These are phyloP conservation scores for Stictonetta naevosa DNA, from an alignment of 2,113 vertebrate genomes.

Conservation along the genomic window DNA sequence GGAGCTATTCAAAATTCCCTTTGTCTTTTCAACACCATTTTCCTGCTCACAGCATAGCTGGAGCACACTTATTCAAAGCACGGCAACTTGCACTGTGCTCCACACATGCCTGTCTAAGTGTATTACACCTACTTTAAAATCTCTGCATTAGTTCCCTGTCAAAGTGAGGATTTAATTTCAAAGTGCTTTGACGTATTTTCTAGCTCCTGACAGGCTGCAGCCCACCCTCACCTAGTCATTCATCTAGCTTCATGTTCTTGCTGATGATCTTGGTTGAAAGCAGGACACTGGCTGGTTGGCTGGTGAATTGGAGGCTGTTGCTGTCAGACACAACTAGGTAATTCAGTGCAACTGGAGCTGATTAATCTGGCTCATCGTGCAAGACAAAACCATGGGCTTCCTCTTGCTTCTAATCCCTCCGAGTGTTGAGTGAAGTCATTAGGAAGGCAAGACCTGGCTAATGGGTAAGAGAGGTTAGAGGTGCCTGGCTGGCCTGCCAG, in stretches of 20 bases:
- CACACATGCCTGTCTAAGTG: conserved; percentile 39
- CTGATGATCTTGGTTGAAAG: conserved; percentile 18
- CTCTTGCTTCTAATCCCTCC: conserved; percentile 22
- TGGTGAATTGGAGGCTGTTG: not conserved
- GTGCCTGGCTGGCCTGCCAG: not conserved
- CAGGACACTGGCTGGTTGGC: not conserved
- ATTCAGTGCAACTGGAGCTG: conserved; percentile 64
- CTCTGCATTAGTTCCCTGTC: conserved; percentile 55
- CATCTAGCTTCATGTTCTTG: conserved; percentile 4
- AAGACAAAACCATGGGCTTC: conserved; percentile 51
- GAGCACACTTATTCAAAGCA: not conserved
- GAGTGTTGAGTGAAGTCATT: conserved; percentile 58
- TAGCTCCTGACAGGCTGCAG: conserved; percentile 46
- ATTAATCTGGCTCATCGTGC: conserved; percentile 60
- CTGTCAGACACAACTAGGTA: not conserved
- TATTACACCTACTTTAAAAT: conserved; percentile 58
- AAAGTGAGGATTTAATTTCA: conserved; percentile 64
- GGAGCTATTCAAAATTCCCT: conserved; percentile 50
- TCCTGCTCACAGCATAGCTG: not conserved
- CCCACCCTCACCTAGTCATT: conserved; percentile 58
- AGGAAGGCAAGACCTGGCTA: conserved; percentile 46
- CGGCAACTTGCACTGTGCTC: not conserved
- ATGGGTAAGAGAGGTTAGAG: conserved; percentile 16
- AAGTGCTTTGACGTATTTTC: conserved; percentile 46
- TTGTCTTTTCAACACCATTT: conserved; percentile 42